These are phyloP conservation scores for Aurelia coerulea DNA, from an alignment of 30 jellyfish, hydroid and myxozoan species.

Conservation along the genomic window DNA sequence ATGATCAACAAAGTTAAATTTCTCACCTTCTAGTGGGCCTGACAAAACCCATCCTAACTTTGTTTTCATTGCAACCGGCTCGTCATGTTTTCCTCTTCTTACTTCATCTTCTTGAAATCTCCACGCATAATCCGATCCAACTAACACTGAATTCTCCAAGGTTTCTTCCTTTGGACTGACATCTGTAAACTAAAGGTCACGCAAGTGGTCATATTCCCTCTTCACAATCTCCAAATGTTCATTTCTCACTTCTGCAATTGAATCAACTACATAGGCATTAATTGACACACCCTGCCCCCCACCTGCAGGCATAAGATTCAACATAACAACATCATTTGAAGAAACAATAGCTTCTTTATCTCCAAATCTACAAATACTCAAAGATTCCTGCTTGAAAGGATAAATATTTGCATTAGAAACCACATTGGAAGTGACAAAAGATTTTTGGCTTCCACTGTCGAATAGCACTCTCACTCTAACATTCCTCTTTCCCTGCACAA, in stretches of 20 bases:
- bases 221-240: constrained; percentile 3
- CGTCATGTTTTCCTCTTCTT: constrained; percentile 14
- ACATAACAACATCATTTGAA: constrained; percentile 1
- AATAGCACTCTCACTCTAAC: background rate
- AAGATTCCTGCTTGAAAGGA: background rate
- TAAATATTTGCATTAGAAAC: background rate
- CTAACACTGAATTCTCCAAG: background rate
- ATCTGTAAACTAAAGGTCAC: background rate
- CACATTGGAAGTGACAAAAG: constrained; percentile 15
- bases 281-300: constrained; percentile 1
- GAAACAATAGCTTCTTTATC: background rate
- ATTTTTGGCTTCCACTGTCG: constrained; percentile 21
- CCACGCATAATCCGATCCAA: constrained; percentile 1
- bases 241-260: constrained; percentile 3
- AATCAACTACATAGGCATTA: constrained; percentile 23
- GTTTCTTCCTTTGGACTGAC: background rate
- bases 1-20: background rate
- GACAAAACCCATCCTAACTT: constrained; percentile 23
- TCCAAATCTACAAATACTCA: background rate
- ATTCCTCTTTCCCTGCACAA: constrained; percentile 7
- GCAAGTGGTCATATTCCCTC: background rate
- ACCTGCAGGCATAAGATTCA: background rate
- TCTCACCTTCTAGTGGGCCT: constrained; percentile 32
- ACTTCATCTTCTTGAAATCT: constrained; percentile 14
- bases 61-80: constrained; percentile 35